Percentiles rank a stretch among this genome's conserved stretches.
These are phyloP conservation scores for Brevimyrus niger DNA, from an alignment of 2,113 vertebrate genomes.

Conservation along the genomic window DNA sequence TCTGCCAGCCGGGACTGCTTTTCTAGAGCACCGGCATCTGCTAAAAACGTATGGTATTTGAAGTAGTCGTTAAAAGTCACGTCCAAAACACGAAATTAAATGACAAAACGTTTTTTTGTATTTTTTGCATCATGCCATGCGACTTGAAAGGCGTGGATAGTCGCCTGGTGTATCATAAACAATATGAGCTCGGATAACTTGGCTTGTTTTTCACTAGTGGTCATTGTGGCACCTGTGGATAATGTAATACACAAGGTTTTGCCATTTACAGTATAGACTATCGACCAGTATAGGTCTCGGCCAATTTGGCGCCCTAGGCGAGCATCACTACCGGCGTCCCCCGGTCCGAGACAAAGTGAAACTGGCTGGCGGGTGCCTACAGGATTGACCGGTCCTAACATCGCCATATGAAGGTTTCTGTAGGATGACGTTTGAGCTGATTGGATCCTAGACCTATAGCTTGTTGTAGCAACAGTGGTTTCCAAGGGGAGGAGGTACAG, in stretches of 20 bases:
- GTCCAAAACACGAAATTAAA: not conserved
- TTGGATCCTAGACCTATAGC: not conserved
- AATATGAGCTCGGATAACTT: not conserved
- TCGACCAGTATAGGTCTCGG: not conserved
- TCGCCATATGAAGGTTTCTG: not conserved
- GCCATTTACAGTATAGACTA: not conserved
- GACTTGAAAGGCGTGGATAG: not conserved
- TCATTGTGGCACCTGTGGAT: not conserved
- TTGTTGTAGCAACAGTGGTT: constrained; percentile 42
- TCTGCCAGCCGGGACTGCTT: not conserved
- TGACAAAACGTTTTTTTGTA: not conserved
- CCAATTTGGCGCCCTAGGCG: not conserved
- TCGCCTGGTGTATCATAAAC: not conserved
- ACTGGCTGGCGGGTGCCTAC: not conserved
- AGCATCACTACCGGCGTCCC: not conserved
- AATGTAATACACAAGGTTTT: not conserved
- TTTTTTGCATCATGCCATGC: not conserved
- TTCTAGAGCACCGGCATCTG: not conserved
- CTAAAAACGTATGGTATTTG: not conserved
- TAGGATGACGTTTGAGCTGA: not conserved
- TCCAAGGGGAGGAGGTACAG: constrained; percentile 16
- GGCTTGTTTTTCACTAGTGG: not conserved
- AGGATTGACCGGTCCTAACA: not conserved
- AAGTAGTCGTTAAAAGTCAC: not conserved
- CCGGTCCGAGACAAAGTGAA: not conserved